These are phyloP conservation scores for Myathropa florea DNA, from an alignment of 2,888 invertebrate species.

Conservation along the genomic window DNA sequence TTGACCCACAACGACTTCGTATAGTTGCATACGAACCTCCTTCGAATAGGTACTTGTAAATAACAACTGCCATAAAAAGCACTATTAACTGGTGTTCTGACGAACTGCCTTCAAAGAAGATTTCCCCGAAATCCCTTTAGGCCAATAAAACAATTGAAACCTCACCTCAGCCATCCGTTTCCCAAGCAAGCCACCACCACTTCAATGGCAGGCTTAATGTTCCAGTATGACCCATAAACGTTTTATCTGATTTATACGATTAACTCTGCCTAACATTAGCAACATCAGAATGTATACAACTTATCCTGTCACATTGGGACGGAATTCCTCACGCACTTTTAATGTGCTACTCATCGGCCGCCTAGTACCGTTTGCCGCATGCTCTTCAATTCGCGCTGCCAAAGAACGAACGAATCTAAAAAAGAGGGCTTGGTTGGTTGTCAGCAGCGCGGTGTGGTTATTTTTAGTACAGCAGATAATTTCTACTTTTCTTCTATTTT, in stretches of 20 bases:
- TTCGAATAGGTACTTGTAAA: too few relatives aligned
- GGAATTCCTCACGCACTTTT: slow-evolving; percentile 31
- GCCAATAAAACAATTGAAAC: slow-evolving; percentile 31
- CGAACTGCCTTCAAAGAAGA: background rate
- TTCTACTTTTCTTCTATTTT: background rate
- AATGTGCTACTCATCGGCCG: slow-evolving; percentile 49
- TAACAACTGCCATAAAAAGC: background rate
- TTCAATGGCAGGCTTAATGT: background rate
- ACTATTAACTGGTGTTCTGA: background rate
- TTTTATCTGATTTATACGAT: slow-evolving; percentile 3
- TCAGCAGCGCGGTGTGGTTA: slow-evolving; percentile 50
- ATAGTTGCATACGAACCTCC: too few relatives aligned
- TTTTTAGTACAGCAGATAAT: slow-evolving; percentile 57
- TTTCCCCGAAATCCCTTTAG: slow-evolving; percentile 10
- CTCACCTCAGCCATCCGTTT: background rate
- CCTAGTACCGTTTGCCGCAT: slow-evolving; percentile 22
- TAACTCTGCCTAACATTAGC: background rate
- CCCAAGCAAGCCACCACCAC: background rate
- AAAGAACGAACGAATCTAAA: slow-evolving; percentile 31
- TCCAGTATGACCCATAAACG: slow-evolving; percentile 2
- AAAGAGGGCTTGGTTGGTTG: slow-evolving; percentile 60
- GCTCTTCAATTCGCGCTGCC: background rate
- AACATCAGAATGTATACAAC: background rate
- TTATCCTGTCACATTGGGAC: slow-evolving; percentile 1
- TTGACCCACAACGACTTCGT: background rate